phyloP scores from a whole-genome alignment of 2,113 vertebrate species.

The Thinocorus orbignyianus region DNA sequence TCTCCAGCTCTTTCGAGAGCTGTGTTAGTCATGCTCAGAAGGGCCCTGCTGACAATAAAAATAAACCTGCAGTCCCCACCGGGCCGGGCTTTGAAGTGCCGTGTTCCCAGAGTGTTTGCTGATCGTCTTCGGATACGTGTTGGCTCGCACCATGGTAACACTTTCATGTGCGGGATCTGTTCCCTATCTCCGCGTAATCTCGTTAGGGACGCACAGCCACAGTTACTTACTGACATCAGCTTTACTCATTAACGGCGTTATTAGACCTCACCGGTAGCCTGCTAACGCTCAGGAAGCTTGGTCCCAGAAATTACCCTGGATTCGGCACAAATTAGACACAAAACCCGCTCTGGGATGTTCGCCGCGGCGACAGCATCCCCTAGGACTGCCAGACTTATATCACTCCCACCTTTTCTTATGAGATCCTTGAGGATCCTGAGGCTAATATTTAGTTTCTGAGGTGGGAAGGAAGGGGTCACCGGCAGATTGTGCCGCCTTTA shows the following conservation, averaged over 20 bases:
- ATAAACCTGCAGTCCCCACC: neutral
- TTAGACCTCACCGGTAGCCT: neutral
- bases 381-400: neutral
- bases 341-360: neutral
- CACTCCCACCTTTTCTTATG: neutral
- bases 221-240: constrained; percentile 29
- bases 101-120: constrained; percentile 17
- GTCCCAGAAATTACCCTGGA: neutral
- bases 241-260: constrained; percentile 39
- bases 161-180: constrained; percentile 8
- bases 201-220: constrained; percentile 52
- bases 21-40: neutral
- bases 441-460: too few species aligned
- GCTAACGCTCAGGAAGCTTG: neutral
- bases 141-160: constrained; percentile 3
- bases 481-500: neutral
- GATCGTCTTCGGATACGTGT: neutral
- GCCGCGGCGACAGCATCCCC: rapidly evolving
- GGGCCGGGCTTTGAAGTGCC: constrained; percentile 26
- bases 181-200: constrained; percentile 21
- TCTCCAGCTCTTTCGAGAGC: constrained; percentile 31
- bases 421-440: neutral
- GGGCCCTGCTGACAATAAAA: neutral
- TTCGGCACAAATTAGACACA: neutral
- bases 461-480: neutral